These are phyloP conservation scores for Synodontis membranacea DNA, from an alignment of 2,113 vertebrate species.

Conservation along the genomic window DNA sequence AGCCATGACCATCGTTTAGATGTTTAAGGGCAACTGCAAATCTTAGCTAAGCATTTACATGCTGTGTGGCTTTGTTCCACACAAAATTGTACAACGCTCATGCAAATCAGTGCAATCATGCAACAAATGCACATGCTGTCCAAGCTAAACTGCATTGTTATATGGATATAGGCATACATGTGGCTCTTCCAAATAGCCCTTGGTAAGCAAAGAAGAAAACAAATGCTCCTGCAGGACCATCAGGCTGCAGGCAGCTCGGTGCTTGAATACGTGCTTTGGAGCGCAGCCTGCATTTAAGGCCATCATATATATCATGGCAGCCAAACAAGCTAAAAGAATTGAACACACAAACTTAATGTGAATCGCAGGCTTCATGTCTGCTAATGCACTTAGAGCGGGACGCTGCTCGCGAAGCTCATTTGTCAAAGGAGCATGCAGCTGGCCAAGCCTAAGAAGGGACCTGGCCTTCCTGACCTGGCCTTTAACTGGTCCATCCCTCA, in stretches of 20 bases:
- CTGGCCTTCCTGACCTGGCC: constrained; percentile 50
- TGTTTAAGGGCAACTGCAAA: constrained; percentile 66
- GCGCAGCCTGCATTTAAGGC: constrained; percentile 28
- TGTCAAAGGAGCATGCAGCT: constrained; percentile 60
- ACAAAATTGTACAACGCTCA: constrained; percentile 21
- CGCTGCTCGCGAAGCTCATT: constrained; percentile 62
- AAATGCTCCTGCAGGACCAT: constrained; percentile 57
- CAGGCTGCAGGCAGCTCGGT: constrained; percentile 32
- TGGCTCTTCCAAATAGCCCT: constrained; percentile 65
- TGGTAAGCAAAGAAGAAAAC: constrained; percentile 67
- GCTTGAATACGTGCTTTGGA: background rate
- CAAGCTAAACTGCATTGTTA: constrained; percentile 57
- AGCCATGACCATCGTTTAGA: constrained; percentile 58
- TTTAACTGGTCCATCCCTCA: constrained; percentile 48
- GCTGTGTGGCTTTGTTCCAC: background rate
- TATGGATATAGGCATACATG: constrained; percentile 68
- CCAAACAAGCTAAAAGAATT: constrained; percentile 58
- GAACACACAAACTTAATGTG: constrained; percentile 60
- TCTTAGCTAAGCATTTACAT: constrained; percentile 45
- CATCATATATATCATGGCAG: constrained; percentile 28
- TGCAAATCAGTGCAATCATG: constrained; percentile 57
- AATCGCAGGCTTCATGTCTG: constrained; percentile 64
- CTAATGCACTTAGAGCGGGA: constrained; percentile 63
- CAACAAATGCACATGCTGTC: background rate
- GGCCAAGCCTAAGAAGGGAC: constrained; percentile 44